These are phyloP conservation scores for Chloropsis cyanopogon DNA, from an alignment of 2,113 vertebrate species.

Conservation along the genomic window DNA sequence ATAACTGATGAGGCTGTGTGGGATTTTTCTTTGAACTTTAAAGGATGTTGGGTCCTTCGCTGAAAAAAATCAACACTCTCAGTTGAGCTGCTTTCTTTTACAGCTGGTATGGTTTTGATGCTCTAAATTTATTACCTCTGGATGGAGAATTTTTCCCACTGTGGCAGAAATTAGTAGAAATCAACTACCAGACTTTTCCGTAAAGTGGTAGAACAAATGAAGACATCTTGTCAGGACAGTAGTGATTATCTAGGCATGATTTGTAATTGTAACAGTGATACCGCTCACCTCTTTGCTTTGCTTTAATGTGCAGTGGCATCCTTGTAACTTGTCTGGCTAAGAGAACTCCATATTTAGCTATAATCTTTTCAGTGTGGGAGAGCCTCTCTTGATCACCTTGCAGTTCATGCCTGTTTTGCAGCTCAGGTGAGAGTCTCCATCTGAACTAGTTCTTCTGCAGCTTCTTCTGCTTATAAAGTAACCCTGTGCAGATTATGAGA, in stretches of 20 bases:
- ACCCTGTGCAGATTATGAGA: neutral
- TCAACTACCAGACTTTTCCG: neutral
- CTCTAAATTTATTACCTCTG: neutral
- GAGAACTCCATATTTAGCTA: neutral
- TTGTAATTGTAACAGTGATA: neutral
- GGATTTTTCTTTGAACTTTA: neutral
- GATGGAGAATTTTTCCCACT: neutral
- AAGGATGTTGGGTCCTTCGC: neutral
- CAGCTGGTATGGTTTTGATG: rapidly evolving
- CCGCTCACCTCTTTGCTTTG: rapidly evolving
- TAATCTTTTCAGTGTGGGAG: rapidly evolving
- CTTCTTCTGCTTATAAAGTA: neutral
- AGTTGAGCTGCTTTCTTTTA: neutral
- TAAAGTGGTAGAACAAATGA: neutral
- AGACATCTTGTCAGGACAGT: neutral
- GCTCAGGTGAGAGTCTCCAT: neutral
- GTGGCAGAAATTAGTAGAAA: neutral
- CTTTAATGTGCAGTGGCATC: neutral
- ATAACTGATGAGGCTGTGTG: neutral
- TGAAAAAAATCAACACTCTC: neutral
- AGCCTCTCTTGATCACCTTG: neutral
- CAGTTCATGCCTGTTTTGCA: neutral
- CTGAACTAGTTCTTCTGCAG: neutral
- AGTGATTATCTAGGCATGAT: neutral
- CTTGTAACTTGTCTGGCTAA: neutral